Percentiles rank a stretch among this genome's conserved stretches.
Conservation (phyloP, 2,113 vertebrate species). For the Mobula hypostoma region DNA sequence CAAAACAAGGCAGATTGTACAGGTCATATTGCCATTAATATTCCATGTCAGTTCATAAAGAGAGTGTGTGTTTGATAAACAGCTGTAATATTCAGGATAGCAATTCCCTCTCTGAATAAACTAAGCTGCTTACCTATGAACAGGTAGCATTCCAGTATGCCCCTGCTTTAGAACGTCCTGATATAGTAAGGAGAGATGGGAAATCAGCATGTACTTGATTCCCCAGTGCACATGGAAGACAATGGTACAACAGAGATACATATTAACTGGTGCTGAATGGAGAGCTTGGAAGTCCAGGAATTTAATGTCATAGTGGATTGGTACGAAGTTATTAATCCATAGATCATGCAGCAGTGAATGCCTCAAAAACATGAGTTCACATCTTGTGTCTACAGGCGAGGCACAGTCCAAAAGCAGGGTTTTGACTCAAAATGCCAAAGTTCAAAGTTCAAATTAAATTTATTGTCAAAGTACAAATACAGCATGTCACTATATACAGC, state of each 20-base stretch:
- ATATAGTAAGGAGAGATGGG: neutral
- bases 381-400: too few relatives aligned
- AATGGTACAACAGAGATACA: neutral
- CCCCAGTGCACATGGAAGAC: neutral
- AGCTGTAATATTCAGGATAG: neutral
- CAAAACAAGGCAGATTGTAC: neutral
- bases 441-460: too few relatives aligned
- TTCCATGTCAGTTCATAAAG: neutral
- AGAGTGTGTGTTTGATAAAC: neutral
- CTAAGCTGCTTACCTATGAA: neutral
- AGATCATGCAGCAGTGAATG: too few relatives aligned
- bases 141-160: neutral
- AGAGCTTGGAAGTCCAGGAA: neutral
- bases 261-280: neutral
- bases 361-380: too few relatives aligned
- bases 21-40: neutral
- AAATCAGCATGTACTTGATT: neutral
- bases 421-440: too few relatives aligned
- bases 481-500: too few relatives aligned
- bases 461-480: too few relatives aligned
- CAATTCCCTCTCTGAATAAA: neutral
- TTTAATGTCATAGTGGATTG: too few relatives aligned
- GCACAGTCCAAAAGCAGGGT: too few relatives aligned
- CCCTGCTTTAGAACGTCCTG: neutral
- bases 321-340: too few relatives aligned